Percentiles rank a stretch among this genome's conserved stretches.
Evolutionary conservation across 2,888 invertebrate species (phyloP).

Genomic region (Leistus spinibarbis): DNA sequence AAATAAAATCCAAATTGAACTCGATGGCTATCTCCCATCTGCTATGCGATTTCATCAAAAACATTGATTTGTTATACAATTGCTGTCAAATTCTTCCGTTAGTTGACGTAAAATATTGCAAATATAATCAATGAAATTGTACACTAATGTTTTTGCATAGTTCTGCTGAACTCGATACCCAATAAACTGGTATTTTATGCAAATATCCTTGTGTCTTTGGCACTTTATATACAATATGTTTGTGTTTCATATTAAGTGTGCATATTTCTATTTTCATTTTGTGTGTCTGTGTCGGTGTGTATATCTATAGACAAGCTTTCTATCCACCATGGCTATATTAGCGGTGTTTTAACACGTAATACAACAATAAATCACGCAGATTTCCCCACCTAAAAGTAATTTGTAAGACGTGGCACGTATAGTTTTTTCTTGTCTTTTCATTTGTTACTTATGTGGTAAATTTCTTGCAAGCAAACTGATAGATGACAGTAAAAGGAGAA

Average conservation of each 20-base stretch:
- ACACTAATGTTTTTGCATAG: conserved; percentile 9
- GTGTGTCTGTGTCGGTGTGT: background rate
- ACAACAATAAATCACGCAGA: conserved; percentile 1
- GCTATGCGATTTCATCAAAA: background rate
- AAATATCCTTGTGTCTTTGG: background rate
- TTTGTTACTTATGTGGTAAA: background rate
- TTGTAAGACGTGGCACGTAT: conserved; percentile 4
- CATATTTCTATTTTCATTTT: background rate
- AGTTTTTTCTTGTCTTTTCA: conserved; percentile 6
- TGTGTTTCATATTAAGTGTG: background rate
- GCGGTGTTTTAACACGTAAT: conserved; percentile 12
- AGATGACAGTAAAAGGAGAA: background rate
- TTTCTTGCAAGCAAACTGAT: background rate
- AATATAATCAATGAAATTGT: conserved; percentile 1
- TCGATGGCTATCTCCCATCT: background rate
- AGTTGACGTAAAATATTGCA: conserved; percentile 5
- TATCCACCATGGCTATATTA: conserved; percentile 13
- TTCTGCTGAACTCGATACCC: conserved; percentile 9
- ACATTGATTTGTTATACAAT: background rate
- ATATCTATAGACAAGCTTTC: background rate
- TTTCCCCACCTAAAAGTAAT: conserved; percentile 2
- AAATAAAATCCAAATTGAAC: background rate
- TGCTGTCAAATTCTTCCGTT: conserved; percentile 10
- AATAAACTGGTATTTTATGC: conserved; percentile 20
- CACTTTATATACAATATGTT: background rate